Base-by-base conservation (phyloP, 2,113 vertebrate genomes). In the Talpa occidentalis region DNA sequence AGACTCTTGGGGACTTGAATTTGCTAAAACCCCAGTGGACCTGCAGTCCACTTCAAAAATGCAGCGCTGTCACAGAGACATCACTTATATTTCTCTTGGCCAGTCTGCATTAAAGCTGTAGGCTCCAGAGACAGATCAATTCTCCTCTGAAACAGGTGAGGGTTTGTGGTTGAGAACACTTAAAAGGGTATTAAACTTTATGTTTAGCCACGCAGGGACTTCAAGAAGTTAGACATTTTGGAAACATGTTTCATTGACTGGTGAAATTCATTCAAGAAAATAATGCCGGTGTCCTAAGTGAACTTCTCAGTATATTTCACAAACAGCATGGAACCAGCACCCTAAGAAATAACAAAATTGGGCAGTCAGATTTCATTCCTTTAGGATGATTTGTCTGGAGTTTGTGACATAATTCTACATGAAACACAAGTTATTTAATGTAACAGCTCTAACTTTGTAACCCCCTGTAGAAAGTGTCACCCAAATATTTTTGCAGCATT, bases 1-100 rank as follows among this genome's bases (percentile, higher is more conserved):
- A 5, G 24, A 37, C 1, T 5, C 1, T 5, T 8, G 42, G 1
- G 37, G 42, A 12, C 8, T 2, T n/a, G 52, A 64, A 35, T 52
- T 83, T 54, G 32, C 85, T 80, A 44, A 92, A 59, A 67, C 26
- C 35, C 17, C 44, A 22, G 28, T 16, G 26, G 77, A 42, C 49
- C 56, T 40, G 22, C 28, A 32, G 40, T 73, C 66, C 5, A 0
- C 1, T 0, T 44, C 30, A 76, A 17, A 40, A 42, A 8, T 30
- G 9, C 0, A 42, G 16, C 30, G 1, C 66, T 15, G 32, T 47
- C 17, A 5, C 6, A 28, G 69, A 21, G 26, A 70, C 35, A 17
- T 21, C 35, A 21, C 19, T 19, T 37, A 6, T 19, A 17, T 11
- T 70, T 11, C 69, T 1, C n/a, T 14, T 24, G 37, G 44, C 4